Evolutionary conservation across 2,888 invertebrate species (phyloP).

Genomic region (Limenitis camilla): DNA sequence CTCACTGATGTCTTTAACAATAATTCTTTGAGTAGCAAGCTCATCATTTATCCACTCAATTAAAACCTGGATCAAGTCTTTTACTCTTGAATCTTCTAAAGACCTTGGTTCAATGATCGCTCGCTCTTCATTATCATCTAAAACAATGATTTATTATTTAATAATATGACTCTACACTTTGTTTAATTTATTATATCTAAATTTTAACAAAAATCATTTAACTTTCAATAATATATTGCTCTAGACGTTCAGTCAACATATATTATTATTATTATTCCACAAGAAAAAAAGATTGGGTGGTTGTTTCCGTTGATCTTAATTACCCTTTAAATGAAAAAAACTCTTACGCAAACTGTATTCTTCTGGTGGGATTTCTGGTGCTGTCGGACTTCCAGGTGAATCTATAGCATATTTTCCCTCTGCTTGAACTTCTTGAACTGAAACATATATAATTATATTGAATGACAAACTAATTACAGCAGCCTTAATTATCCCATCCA

Average conservation of each 20-base stretch:
- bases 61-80: slow-evolving; percentile 87
- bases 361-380: slow-evolving; percentile 92
- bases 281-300: no score
- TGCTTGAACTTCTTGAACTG: slow-evolving; percentile 95
- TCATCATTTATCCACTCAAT: slow-evolving; percentile 99
- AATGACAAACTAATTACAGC: no score
- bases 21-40: slow-evolving; percentile 94
- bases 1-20: slow-evolving; percentile 96
- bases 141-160: slow-evolving; percentile 22
- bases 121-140: slow-evolving; percentile 97
- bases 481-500: no score
- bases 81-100: slow-evolving; percentile 88
- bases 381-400: slow-evolving; percentile 93
- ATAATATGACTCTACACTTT: no score
- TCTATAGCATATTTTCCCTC: slow-evolving; percentile 98
- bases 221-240: no score
- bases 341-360: slow-evolving; percentile 90
- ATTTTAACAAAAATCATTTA: no score
- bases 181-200: neutral
- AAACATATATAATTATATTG: slow-evolving; percentile 24
- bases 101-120: slow-evolving; percentile 95
- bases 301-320: no score
- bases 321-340: neutral
- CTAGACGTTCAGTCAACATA: no score
- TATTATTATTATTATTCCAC: no score